Evolutionary conservation across 1,140 invertebrate genomes (phyloP).

Genomic region (Capitella teleta): DNA sequence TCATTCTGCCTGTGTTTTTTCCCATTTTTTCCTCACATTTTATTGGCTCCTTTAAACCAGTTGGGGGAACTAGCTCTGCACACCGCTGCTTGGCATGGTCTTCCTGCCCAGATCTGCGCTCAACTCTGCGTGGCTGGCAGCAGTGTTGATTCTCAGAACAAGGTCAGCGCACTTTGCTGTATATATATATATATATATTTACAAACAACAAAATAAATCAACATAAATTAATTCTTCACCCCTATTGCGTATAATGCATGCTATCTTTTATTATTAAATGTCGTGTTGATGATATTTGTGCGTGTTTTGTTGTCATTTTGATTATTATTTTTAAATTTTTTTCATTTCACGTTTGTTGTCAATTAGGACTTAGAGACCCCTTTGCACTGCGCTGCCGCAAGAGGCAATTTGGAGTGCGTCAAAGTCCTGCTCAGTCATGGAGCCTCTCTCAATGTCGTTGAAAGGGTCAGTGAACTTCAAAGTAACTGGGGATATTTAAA

Average conservation of each 20-base stretch:
- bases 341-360: too few species aligned
- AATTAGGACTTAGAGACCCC: conserved; percentile 52
- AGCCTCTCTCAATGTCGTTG: conserved; percentile 70
- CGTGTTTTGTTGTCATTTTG: too few species aligned
- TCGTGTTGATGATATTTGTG: too few species aligned
- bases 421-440: conserved; percentile 84
- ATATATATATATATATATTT: too few species aligned
- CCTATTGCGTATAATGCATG: too few species aligned
- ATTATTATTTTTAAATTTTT: too few species aligned
- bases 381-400: conserved; percentile 47
- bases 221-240: too few species aligned
- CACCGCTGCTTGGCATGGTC: conserved; percentile 50
- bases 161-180: conserved; percentile 43
- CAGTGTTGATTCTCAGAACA: conserved; percentile 42
- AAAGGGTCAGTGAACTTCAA: conserved; percentile 43
- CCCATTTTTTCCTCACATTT: too few species aligned
- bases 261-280: too few species aligned
- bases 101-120: conserved; percentile 43
- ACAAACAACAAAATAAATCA: too few species aligned
- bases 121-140: conserved; percentile 42
- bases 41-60: conserved; percentile 32
- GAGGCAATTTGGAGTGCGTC: conserved; percentile 55
- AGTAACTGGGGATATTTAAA: too few species aligned
- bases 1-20: too few species aligned
- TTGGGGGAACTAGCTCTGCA: conserved; percentile 49